A percentile compares a stretch with the other conserved stretches of the same genome.
phyloP scores from a whole-genome alignment of 2,113 vertebrate genomes.

The Rhizomys pruinosus region DNA sequence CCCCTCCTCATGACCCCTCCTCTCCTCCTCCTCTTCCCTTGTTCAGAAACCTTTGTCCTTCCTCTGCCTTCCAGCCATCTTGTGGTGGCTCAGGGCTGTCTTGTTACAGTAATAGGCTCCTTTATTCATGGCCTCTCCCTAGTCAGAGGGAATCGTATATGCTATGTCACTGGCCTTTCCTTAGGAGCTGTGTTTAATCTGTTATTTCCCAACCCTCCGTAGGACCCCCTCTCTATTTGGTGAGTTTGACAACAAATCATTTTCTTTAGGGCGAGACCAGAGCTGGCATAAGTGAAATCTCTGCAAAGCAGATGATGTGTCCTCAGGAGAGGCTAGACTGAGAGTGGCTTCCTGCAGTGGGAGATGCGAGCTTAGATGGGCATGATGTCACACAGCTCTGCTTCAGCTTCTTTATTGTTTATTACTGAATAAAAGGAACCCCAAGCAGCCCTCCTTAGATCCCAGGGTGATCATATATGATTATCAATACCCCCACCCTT shows the following conservation, averaged over 20 bases:
- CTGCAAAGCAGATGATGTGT: background rate
- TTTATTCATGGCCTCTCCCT: background rate
- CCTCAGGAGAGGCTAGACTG: fast-evolving
- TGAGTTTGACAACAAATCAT: background rate
- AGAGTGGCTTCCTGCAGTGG: too few relatives aligned
- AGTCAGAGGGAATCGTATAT: background rate
- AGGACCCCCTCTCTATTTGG: background rate
- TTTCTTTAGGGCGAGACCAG: background rate
- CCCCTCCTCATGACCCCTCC: too few relatives aligned
- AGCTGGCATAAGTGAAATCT: background rate
- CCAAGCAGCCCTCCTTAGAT: background rate
- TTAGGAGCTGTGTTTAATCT: background rate
- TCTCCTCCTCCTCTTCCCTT: background rate
- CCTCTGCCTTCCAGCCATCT: background rate
- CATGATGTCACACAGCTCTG: background rate
- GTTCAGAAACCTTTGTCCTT: background rate
- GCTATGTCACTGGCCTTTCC: background rate
- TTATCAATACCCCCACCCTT: background rate
- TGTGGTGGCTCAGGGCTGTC: background rate
- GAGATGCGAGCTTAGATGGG: background rate
- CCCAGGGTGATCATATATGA: background rate
- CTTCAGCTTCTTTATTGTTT: background rate
- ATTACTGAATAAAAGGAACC: constrained; percentile 28
- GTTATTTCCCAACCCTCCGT: background rate
- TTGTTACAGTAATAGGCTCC: background rate